These are phyloP conservation scores for Laticauda colubrina DNA, from an alignment of 2,113 vertebrate genomes.

Conservation along the genomic window DNA sequence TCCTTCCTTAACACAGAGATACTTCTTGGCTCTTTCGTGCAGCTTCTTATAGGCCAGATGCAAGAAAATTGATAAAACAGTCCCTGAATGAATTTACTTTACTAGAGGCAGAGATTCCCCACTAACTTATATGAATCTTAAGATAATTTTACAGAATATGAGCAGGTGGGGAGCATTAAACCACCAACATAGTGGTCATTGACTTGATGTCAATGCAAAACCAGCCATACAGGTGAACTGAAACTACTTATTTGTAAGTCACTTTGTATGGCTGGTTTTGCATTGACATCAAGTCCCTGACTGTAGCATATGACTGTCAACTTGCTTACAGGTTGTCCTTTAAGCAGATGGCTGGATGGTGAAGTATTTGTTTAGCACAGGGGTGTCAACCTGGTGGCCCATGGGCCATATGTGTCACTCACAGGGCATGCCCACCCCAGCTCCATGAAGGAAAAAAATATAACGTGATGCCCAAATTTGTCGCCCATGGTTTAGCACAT, in stretches of 20 bases:
- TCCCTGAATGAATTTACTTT: not conserved
- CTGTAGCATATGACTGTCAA: not conserved
- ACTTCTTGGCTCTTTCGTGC: not conserved
- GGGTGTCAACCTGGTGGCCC: no score
- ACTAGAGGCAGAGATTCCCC: not conserved
- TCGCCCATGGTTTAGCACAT: no score
- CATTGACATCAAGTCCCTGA: not conserved
- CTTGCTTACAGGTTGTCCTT: not conserved
- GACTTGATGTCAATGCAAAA: no score
- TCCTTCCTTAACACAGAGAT: slow-evolving; percentile 4
- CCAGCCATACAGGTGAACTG: not conserved
- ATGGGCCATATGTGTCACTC: no score
- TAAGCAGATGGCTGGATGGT: not conserved
- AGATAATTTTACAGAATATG: not conserved
- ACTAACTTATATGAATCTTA: not conserved
- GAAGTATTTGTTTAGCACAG: not conserved
- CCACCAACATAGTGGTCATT: not conserved
- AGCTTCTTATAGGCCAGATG: not conserved
- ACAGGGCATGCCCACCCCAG: no score
- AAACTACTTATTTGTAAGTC: not conserved
- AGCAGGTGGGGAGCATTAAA: not conserved
- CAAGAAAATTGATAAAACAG: not conserved
- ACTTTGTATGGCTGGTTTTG: not conserved
- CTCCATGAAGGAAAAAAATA: no score
- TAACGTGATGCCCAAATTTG: no score